Evolutionary conservation across 2,113 vertebrate species (phyloP).

Genomic region (Myiozetetes cayanensis): DNA sequence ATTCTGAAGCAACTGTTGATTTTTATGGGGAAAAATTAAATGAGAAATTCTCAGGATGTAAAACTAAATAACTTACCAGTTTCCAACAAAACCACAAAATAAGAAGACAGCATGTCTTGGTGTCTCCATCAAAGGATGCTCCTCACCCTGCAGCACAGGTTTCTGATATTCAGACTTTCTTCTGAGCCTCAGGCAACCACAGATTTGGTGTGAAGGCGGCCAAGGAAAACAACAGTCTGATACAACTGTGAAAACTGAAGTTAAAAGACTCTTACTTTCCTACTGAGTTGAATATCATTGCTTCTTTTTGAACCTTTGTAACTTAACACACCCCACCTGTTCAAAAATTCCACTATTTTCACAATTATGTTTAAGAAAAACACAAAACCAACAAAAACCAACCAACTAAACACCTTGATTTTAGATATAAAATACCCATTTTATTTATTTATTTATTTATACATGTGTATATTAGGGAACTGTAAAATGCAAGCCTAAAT

Average conservation of each 20-base stretch:
- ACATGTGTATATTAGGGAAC: accelerated
- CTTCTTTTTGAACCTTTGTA: background rate
- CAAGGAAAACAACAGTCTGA: background rate
- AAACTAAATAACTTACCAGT: background rate
- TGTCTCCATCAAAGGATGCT: background rate
- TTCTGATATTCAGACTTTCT: background rate
- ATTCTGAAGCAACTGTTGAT: background rate
- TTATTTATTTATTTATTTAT: background rate
- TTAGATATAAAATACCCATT: background rate
- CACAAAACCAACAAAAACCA: too few relatives aligned
- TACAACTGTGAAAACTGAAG: background rate
- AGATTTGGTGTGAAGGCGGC: background rate
- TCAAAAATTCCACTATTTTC: background rate
- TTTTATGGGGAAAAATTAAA: background rate
- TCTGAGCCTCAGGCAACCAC: background rate
- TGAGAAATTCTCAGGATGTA: background rate
- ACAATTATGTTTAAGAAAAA: background rate
- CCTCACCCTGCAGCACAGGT: background rate
- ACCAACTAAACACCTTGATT: background rate
- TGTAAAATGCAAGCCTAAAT: background rate
- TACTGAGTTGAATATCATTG: background rate
- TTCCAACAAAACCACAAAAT: background rate
- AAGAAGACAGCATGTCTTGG: background rate
- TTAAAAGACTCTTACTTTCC: background rate
- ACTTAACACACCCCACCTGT: background rate